A percentile compares a stretch with the other conserved stretches of the same genome.
These are phyloP conservation scores for human (Homo sapiens) DNA, from an alignment of 2,113 vertebrate genomes.

Conservation along the genomic window DNA sequence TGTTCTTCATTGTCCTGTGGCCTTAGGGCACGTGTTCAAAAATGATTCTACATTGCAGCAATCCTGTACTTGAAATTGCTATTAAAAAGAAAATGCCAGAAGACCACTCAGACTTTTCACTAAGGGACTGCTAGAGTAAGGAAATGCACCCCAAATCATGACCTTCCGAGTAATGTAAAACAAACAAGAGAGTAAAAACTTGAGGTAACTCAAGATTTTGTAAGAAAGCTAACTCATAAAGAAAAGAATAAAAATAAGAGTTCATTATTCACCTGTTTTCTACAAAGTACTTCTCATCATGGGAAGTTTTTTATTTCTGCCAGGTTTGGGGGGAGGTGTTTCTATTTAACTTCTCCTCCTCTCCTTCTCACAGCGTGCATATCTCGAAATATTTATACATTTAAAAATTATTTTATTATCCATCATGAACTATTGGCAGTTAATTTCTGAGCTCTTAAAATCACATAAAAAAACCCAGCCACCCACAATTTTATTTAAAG, in stretches of 20 bases:
- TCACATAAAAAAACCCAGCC: not conserved
- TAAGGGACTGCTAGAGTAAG: not conserved
- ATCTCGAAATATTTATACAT: not conserved
- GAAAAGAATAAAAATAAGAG: not conserved
- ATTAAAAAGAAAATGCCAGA: slow-evolving; percentile 54
- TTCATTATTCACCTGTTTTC: not conserved
- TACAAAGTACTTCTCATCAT: not conserved
- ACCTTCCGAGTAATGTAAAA: slow-evolving; percentile 16
- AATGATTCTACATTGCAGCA: slow-evolving; percentile 54
- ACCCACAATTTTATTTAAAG: not conserved
- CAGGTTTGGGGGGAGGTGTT: not conserved
- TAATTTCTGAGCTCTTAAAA: not conserved
- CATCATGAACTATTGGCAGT: not conserved
- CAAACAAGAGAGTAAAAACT: not conserved
- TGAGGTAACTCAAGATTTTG: not conserved
- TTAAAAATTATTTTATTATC: not conserved
- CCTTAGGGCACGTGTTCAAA: slow-evolving; percentile 46
- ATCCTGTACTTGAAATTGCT: slow-evolving; percentile 56
- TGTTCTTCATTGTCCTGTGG: slow-evolving; percentile 21
- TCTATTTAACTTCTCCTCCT: not conserved
- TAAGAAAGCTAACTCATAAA: not conserved
- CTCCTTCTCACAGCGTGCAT: not conserved
- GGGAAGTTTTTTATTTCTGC: not conserved
- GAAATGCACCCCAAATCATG: not conserved
- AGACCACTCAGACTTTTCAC: not conserved